Base-by-base conservation (phyloP, 1,140 invertebrate genomes). In the Philotrypesis tridentata region DNA sequence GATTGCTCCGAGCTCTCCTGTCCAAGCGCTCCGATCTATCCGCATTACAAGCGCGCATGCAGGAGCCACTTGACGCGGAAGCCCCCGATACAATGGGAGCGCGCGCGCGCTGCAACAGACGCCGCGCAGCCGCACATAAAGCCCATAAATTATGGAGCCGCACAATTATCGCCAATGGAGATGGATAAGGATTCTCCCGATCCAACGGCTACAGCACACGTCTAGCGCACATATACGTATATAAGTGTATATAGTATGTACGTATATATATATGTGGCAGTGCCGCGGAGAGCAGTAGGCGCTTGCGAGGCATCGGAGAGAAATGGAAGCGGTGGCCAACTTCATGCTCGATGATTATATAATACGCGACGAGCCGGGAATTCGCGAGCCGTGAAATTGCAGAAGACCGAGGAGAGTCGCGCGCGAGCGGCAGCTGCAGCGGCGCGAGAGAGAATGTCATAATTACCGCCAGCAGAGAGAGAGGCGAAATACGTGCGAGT, bases 331-430 rank as follows among this genome's bases (percentile, higher is more conserved):
- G 48, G n/a, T 23, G 12, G 29, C 37, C 27, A 31, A 37, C 37
- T 60, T 79, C 21, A 29, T 23, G 68, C 29, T 21, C 40, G 14
- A 17, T 43, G 43, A 60, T 79, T 79, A 55, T 33, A 37, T 60
- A 71, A 79, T 55, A 60, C 29, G 27, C 12, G 65, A 68, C 25
- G 25, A 27, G 67, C 31, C 5, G 27, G 17, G 21, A 78, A 60
- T 60, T 79, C 67, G 21, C 43, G 67, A 78, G 31, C 37, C 40
- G 63, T 78, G 40, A 78, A 68, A 78, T 78, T 78, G 29, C 29
- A 33, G 29, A 31, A 48, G 43, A 68, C 67, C 29, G 31, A 33
- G 27, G n/a, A 68, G 33, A 37, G 33, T 37, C 37, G 33, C 21
- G 68, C 25, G 9, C 40, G 29, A 33, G 55, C 55, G 37, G 23